phyloP scores from a whole-genome alignment of 2,888 invertebrate genomes.

The Tetanocera ferruginea region DNA sequence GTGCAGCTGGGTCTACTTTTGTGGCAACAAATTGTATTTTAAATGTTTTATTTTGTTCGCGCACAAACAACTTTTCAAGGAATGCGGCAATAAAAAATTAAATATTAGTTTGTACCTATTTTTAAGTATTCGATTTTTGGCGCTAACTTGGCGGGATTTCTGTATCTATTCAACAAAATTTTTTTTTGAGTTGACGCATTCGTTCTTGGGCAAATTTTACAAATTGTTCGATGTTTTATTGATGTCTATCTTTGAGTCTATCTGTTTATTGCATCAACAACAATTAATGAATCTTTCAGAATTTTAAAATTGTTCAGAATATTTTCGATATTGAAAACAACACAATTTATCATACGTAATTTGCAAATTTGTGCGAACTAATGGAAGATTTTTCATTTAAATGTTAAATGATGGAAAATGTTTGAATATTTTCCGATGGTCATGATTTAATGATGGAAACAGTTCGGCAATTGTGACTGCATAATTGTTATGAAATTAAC shows the following conservation, averaged over 20 bases:
- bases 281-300: no score
- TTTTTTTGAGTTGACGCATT: background rate
- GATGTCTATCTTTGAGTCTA: background rate
- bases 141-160: background rate
- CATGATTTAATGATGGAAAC: no score
- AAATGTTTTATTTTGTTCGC: conserved; percentile 11
- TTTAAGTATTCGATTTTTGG: background rate
- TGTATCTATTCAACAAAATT: background rate
- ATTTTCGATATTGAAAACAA: no score
- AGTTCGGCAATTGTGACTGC: no score
- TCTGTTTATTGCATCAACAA: conserved; percentile 18
- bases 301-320: no score
- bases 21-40: conserved; percentile 13
- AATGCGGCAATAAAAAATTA: conserved; percentile 13
- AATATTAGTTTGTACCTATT: background rate
- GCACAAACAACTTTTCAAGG: background rate
- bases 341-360: no score
- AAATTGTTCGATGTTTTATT: background rate
- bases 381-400: no score
- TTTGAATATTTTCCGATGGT: no score
- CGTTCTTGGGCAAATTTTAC: background rate
- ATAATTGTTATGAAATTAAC: no score
- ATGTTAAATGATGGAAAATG: no score
- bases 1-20: background rate
- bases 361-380: no score